Evolutionary conservation across 2,888 invertebrate species (phyloP), one percentile per base, ranked within the genome.

Genomic region (Hyppa rectilinea): DNA sequence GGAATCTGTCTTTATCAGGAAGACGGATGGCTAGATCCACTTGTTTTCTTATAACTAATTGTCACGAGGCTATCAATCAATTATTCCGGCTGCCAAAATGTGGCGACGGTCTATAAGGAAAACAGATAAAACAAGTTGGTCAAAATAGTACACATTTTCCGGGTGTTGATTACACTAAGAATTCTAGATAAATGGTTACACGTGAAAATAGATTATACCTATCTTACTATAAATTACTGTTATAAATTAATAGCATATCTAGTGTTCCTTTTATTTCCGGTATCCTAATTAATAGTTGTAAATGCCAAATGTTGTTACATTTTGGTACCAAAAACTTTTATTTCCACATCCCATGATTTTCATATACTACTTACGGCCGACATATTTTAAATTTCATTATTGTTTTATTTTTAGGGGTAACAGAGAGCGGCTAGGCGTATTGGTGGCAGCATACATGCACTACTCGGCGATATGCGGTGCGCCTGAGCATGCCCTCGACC

Each of bases 371-470:
- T 23, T 53, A 20, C 3, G n/a, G 9, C 14, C 17, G 17, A 29
- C 36, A 53, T 17, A 7, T 38, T 49, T 47, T 26, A 3, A 26
- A 17, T 49, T 26, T 26, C 17, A 17, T 4, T 3, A 3, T 59
- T 59, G 5, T 31, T 31, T 61, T 47, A 2, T 36, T 40, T 82
- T 95, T 95, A 98, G 98, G 96, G 98, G 98, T 52, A 98, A 97
- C 89, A 97, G 98, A 86, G 98, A 98, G 88, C 97, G 99, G 70
- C 96, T 98, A 43, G 99, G 98, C 56, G 98, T 98, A 63, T 97
- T 99, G 80, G 98, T 99, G 77, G 98, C 98, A 31, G 98, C 99
- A 20, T 99, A 98, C 95, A 98, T 99, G 97, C 98, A 99, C 95
- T 99, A 99, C 96, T 98, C 98, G 83, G 98, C 97, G 89, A 99